These are phyloP conservation scores for Tubulanus polymorphus DNA, from an alignment of 2,888 invertebrate species.

Conservation along the genomic window DNA sequence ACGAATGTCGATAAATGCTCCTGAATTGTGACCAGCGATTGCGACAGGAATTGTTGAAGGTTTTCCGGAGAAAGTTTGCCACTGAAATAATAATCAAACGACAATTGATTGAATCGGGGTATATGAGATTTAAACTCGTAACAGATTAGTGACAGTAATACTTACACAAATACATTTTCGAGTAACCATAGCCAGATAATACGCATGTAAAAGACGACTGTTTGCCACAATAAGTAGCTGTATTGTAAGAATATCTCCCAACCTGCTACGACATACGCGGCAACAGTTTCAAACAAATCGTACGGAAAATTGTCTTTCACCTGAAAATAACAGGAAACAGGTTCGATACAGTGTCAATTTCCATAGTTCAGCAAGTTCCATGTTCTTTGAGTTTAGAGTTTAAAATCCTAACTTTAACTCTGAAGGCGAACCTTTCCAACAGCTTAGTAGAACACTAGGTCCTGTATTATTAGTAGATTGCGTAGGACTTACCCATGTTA, in stretches of 20 bases:
- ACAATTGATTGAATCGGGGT: no score
- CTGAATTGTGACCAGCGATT: not conserved
- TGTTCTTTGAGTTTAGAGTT: not conserved
- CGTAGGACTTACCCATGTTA: constrained; percentile 4
- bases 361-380: not conserved
- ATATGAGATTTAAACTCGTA: no score
- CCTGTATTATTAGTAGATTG: no score
- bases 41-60: not conserved
- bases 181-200: constrained; percentile 27
- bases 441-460: not conserved
- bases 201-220: not conserved
- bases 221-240: not conserved
- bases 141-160: constrained; percentile 11
- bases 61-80: not conserved
- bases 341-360: not conserved
- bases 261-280: not conserved
- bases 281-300: not conserved
- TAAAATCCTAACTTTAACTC: not conserved
- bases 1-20: not conserved
- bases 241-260: not conserved
- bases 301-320: not conserved
- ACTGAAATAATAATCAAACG: no score
- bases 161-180: constrained; percentile 43
- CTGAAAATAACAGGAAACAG: no score
- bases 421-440: not conserved